phyloP scores from a whole-genome alignment of 2,888 invertebrate genomes.

The Cartodere bifasciata region DNA sequence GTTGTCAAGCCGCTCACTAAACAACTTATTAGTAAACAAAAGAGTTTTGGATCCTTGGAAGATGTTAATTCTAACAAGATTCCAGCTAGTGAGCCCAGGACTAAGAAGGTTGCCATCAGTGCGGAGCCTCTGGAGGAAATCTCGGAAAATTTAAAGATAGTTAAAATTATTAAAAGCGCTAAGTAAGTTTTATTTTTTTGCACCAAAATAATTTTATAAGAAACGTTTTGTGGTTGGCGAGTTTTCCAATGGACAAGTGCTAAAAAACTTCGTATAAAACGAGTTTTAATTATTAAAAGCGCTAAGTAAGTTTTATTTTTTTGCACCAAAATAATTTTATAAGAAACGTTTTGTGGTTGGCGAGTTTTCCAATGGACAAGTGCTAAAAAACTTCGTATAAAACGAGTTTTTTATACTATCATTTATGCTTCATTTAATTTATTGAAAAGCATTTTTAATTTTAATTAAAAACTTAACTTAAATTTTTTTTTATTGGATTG shows the following conservation, averaged over 20 bases:
- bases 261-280: too few species aligned
- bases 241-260: too few species aligned
- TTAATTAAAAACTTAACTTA: too few species aligned
- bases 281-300: constrained; percentile 58
- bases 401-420: constrained; percentile 57
- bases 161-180: constrained; percentile 57
- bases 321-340: too few species aligned
- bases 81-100: constrained; percentile 45
- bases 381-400: too few species aligned
- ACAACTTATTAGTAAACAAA: constrained; percentile 42
- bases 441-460: too few species aligned
- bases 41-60: constrained; percentile 30
- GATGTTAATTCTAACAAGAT: constrained; percentile 22
- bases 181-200: constrained; percentile 39
- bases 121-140: constrained; percentile 62
- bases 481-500: too few species aligned
- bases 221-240: too few species aligned
- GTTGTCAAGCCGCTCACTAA: constrained; percentile 59
- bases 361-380: too few species aligned
- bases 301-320: constrained; percentile 41
- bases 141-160: constrained; percentile 45
- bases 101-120: constrained; percentile 63
- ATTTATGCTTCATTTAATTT: too few species aligned
- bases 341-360: too few species aligned
- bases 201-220: too few species aligned